phyloP scores from a whole-genome alignment of 2,888 invertebrate genomes.

The Rhimphoctona megacephalus region DNA sequence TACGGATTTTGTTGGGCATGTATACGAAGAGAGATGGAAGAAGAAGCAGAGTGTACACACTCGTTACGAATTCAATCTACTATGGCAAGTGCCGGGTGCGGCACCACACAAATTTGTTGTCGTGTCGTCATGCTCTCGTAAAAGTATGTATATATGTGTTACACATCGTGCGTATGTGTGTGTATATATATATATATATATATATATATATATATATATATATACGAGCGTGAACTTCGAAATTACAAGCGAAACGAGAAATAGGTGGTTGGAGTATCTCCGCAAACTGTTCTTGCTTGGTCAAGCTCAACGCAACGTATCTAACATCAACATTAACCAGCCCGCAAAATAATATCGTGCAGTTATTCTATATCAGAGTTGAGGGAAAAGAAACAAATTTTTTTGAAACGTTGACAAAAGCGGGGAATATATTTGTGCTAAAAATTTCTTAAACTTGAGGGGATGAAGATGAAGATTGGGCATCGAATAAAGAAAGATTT shows the following conservation, averaged over 20 bases:
- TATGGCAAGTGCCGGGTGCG: slow-evolving; percentile 58
- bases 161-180: no score
- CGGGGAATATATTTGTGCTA: not conserved
- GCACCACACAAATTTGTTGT: slow-evolving; percentile 57
- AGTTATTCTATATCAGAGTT: not conserved
- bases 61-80: slow-evolving; percentile 68
- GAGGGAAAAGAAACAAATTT: not conserved
- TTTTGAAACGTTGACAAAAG: not conserved
- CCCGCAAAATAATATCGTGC: not conserved
- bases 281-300: slow-evolving; percentile 6
- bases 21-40: not conserved
- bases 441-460: not conserved
- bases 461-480: not conserved
- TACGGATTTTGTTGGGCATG: not conserved
- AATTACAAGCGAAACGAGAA: slow-evolving; percentile 57
- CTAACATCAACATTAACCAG: not conserved
- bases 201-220: not conserved
- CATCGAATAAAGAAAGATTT: not conserved
- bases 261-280: slow-evolving; percentile 3
- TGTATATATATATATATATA: not conserved
- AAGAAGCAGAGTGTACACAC: slow-evolving; percentile 27
- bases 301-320: slow-evolving; percentile 2
- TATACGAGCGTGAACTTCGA: slow-evolving; percentile 35
- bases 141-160: not conserved
- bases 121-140: slow-evolving; percentile 26